Base-by-base conservation (phyloP, 2,888 invertebrate species). In the Leptinotarsa peninsularis region DNA sequence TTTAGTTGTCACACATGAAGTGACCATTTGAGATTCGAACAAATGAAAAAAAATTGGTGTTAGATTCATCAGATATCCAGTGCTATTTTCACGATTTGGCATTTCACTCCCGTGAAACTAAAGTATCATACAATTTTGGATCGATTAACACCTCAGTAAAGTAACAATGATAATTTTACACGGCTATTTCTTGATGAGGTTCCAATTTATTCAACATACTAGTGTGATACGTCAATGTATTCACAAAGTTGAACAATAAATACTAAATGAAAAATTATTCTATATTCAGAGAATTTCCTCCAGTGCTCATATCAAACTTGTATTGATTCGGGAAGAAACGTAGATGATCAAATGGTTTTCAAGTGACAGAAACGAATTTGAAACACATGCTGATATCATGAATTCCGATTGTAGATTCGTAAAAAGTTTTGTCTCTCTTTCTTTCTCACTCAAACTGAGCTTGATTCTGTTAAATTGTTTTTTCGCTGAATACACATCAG, bases 111-210 rank as follows among this genome's bases (percentile, higher is more conserved):
- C 23, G 27, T 63, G 63, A 63, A 33, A 63, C 17, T n/a, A 17
- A 63, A 63, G 18, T 21, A 58, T 43, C 4, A 63, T 33, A 17
- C n/a, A 21, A 63, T 63, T 63, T 23, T 27, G 27, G 27, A 27
- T 15, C 7, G 15, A n/a, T 68, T 54, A 33, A 68, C 54, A 54
- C n/a, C 50, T 54, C 54, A 68, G 54, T 23, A 67, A 68, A 68
- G 18, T 68, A 68, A 68, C 68, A 68, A 68, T 52, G 4, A 67
- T 49, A 49, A 67, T 49, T 43, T 43, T 43, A 67, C 18, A 67
- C 14, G 66, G n/a, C 49, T 67, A 23, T 68, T 27, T 27, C 54
- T 52, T 68, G 50, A 23, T 68, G 68, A n/a, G 1, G 67, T 67
- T 50, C 67, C 52, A 49, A 21, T n/a, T 21, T 54, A 15, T 13